Conservation (phyloP, 2,888 invertebrate genomes). For the Folsomia manolachei region DNA sequence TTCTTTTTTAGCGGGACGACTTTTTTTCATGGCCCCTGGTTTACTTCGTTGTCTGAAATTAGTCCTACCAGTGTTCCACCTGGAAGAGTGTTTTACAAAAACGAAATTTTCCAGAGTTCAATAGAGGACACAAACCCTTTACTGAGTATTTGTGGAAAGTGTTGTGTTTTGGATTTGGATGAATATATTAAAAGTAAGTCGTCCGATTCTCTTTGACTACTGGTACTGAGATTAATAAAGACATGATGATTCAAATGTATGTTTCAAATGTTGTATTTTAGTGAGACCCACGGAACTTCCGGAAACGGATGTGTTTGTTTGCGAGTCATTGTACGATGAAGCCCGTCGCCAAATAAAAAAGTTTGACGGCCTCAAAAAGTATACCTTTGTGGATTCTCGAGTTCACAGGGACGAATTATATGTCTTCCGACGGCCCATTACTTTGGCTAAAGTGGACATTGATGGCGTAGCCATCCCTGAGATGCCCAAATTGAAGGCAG, state of each 20-base stretch:
- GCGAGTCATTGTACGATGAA: slow-evolving; percentile 89
- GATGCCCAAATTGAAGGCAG: slow-evolving; percentile 26
- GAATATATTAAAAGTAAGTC: slow-evolving; percentile 81
- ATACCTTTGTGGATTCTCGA: slow-evolving; percentile 68
- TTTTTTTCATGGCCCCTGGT: slow-evolving; percentile 91
- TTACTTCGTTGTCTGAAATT: slow-evolving; percentile 83
- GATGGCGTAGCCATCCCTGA: slow-evolving; percentile 40
- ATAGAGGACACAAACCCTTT: slow-evolving; percentile 88
- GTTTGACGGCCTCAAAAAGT: slow-evolving; percentile 74
- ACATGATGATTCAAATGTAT: not conserved
- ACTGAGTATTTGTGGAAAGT: slow-evolving; percentile 85
- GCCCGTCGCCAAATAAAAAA: slow-evolving; percentile 73
- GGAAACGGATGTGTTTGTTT: slow-evolving; percentile 88
- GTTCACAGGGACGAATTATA: slow-evolving; percentile 93
- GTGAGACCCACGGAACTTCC: slow-evolving; percentile 90
- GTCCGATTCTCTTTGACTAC: not conserved
- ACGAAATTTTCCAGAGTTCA: slow-evolving; percentile 87
- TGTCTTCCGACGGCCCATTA: slow-evolving; percentile 68
- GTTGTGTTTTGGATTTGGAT: slow-evolving; percentile 82
- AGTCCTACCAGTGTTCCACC: slow-evolving; percentile 64
- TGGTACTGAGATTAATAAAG: not conserved
- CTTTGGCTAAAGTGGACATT: slow-evolving; percentile 40
- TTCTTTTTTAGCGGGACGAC: slow-evolving; percentile 70
- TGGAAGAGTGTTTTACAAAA: slow-evolving; percentile 80
- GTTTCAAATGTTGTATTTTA: slow-evolving; percentile 55